Evolutionary conservation across 2,888 invertebrate genomes (phyloP).

Genomic region (Latrodectus hesperus): DNA sequence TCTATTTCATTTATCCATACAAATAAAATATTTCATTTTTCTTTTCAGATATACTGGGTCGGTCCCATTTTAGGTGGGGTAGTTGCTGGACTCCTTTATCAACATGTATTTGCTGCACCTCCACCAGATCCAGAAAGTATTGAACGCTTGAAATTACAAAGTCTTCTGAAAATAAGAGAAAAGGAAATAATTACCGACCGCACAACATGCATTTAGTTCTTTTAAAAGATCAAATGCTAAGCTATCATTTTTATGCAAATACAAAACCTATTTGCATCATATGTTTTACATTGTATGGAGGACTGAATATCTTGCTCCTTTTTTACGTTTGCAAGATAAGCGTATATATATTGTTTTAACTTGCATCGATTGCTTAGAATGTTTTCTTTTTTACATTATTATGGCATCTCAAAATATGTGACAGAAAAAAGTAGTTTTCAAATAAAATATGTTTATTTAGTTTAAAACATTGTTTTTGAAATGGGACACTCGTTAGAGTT

Average conservation of each 20-base stretch:
- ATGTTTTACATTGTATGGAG: neutral
- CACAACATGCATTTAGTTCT: constrained; percentile 62
- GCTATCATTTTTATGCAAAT: constrained; percentile 6
- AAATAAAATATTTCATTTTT: neutral
- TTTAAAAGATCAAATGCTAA: neutral
- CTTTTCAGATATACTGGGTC: constrained; percentile 86
- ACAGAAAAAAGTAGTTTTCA: no score
- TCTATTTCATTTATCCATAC: no score
- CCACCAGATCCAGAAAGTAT: constrained; percentile 61
- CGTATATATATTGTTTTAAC: no score
- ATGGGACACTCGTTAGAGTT: no score
- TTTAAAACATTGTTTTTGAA: no score
- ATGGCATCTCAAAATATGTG: no score
- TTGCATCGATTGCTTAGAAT: no score
- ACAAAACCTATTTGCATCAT: neutral
- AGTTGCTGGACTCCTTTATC: constrained; percentile 85
- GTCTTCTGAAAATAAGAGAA: constrained; percentile 53
- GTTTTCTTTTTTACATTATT: no score
- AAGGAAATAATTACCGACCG: constrained; percentile 66
- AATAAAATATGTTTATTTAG: no score
- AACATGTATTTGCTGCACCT: constrained; percentile 57
- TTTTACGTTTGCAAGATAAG: no score
- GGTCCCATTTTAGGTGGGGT: constrained; percentile 89
- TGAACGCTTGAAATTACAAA: constrained; percentile 51
- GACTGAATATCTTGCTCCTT: no score